Conservation (phyloP, 2,888 invertebrate genomes). For the Hedya salicella region DNA sequence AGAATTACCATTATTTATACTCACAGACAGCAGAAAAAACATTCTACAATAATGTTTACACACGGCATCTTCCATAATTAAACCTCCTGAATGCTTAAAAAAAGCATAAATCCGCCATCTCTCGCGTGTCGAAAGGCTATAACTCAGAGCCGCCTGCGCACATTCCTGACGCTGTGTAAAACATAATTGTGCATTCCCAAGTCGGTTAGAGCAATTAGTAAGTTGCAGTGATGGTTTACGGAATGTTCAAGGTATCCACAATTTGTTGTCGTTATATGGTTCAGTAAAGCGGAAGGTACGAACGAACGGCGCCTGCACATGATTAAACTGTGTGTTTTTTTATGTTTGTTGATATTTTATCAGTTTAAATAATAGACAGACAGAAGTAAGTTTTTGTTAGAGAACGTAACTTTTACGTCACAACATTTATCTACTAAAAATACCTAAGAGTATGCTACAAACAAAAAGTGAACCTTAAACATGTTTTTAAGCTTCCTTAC, state of each 20-base stretch:
- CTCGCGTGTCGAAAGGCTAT: constrained; percentile 41
- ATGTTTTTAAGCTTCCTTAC: too few species aligned
- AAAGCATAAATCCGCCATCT: constrained; percentile 25
- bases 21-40: constrained; percentile 2
- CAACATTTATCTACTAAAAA: too few species aligned
- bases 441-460: too few species aligned
- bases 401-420: too few species aligned
- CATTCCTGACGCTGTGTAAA: constrained; percentile 35
- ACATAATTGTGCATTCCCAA: constrained; percentile 40
- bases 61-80: constrained; percentile 10
- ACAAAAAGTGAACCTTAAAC: too few species aligned
- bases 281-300: constrained; percentile 4
- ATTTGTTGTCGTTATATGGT: constrained; percentile 21
- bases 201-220: constrained; percentile 37
- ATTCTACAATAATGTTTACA: constrained; percentile 8
- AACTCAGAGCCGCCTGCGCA: constrained; percentile 40
- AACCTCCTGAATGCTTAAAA: constrained; percentile 6
- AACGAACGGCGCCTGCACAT: too few species aligned
- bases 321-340: too few species aligned
- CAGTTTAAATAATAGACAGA: too few species aligned
- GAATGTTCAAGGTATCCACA: constrained; percentile 23
- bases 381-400: too few species aligned
- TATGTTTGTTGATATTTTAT: too few species aligned
- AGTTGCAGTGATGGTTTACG: constrained; percentile 15
- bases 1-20: constrained; percentile 6